Evolutionary conservation across 1,140 invertebrate genomes (phyloP), one percentile per base, ranked within the genome.

Genomic region (Pogonus chalceus): DNA sequence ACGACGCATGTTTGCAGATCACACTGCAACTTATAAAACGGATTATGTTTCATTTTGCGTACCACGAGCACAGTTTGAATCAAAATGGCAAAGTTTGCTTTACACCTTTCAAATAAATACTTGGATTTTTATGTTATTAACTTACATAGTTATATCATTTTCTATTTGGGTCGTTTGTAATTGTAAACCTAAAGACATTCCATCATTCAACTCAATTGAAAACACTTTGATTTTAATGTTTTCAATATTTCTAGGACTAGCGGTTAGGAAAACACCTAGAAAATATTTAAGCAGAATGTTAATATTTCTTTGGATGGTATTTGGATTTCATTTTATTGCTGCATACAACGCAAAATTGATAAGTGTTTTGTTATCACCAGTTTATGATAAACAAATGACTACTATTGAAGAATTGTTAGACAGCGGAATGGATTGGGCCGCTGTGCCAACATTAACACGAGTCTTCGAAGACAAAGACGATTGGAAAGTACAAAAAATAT

Each of bases 271-370:
- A 16, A 48, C 24, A 20, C 58, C 58, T 14, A 43, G n/a, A 12
- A 52, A 52, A 12, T 51, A 7, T 3, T 23, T 20, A 20, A 49
- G 56, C 2, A 35, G 59, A 3, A n/a, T 54, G 2, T 54, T 58
- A 24, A 21, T 56, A 1, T 21, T 52, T 3, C 18, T 58, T n/a
- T 54, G 57, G 54, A 54, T 58, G 2, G 48, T 58, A 22, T 52
- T 58, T 49, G 49, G 43, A n/a, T 24, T 60, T 2, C 49, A 49
- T 37, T 26, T 58, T 10, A 46, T 52, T 10, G 54, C 55, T 20
- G 53, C 52, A 12, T 60, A 60, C 37, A 52, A 56, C 23, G 54
- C 59, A 0, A 24, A 54, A 35, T 48, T 58, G n/a, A 56, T 56
- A 18, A 58, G 56, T 47, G 14, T 51, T n/a, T 37, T 60, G 20